Evolutionary conservation across 37 sponge, comb jelly and placozoan genomes (phyloP).

Genomic region (Hormiphora californensis): DNA sequence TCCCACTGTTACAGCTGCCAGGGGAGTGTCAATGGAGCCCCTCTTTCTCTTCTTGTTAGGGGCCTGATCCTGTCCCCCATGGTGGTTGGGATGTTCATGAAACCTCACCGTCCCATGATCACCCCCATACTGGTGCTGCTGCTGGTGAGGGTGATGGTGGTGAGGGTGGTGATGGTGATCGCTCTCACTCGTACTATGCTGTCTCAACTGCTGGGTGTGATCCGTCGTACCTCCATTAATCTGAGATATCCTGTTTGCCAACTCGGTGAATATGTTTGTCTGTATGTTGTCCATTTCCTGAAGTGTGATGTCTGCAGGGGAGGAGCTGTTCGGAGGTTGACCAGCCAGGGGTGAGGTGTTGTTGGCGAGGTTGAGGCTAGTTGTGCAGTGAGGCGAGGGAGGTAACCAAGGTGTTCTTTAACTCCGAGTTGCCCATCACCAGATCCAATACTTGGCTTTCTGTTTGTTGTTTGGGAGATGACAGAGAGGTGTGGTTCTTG

Average conservation of each 20-base stretch:
- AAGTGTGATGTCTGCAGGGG: background rate
- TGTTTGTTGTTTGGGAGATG: background rate
- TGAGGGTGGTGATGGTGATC: too few relatives aligned
- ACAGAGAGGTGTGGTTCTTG: conserved; percentile 32
- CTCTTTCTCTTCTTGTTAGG: background rate
- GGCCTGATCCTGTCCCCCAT: too few relatives aligned
- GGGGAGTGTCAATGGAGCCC: background rate
- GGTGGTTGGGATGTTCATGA: too few relatives aligned
- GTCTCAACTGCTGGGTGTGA: too few relatives aligned
- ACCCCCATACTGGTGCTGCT: too few relatives aligned
- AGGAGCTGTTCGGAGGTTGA: background rate
- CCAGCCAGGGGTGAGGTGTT: background rate
- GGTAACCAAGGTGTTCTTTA: background rate
- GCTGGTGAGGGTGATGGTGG: too few relatives aligned
- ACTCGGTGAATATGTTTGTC: conserved; percentile 4
- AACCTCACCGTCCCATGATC: too few relatives aligned
- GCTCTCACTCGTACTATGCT: too few relatives aligned
- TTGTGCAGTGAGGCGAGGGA: background rate
- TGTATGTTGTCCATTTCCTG: conserved; percentile 15
- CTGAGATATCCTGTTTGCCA: background rate
- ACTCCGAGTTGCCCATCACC: background rate
- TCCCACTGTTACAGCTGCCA: background rate
- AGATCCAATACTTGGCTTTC: background rate
- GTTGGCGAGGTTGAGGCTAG: background rate
- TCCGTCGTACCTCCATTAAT: background rate